Evolutionary conservation across 30 jellyfish, hydroid and myxozoan genomes (phyloP).

Genomic region (Clytia hemisphaerica): DNA sequence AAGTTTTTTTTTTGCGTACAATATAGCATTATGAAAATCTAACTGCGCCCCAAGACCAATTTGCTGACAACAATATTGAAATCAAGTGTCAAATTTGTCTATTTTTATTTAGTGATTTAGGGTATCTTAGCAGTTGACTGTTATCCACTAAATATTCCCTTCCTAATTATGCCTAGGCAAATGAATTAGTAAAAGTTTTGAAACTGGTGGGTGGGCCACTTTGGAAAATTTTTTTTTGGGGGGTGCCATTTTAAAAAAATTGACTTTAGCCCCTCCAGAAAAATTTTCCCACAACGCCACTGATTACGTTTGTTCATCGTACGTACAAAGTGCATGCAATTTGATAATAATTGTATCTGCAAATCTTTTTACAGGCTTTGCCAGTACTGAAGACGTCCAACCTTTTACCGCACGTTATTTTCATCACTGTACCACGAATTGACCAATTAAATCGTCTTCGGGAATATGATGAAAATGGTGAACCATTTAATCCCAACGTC

Average conservation of each 20-base stretch:
- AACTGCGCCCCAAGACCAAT: no score
- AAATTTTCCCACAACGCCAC: not conserved
- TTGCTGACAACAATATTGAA: no score
- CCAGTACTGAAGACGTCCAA: slow-evolving; percentile 77
- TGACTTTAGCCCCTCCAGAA: not conserved
- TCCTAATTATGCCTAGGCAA: no score
- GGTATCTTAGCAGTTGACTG: no score
- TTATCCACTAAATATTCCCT: no score
- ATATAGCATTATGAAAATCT: no score
- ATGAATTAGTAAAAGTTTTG: not conserved
- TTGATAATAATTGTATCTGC: no score
- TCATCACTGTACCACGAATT: slow-evolving; percentile 74
- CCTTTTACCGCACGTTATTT: slow-evolving; percentile 70
- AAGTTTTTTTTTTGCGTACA: not conserved
- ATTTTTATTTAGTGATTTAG: no score
- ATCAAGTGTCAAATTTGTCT: no score
- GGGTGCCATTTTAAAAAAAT: no score
- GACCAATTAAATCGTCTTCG: slow-evolving; percentile 68
- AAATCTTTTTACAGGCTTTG: slow-evolving; percentile 53
- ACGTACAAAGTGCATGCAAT: no score
- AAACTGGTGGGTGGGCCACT: not conserved
- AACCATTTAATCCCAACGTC: slow-evolving; percentile 83
- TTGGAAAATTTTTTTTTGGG: not conserved
- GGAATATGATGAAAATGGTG: slow-evolving; percentile 54
- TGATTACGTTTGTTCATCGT: not conserved